These are phyloP conservation scores for Portunus trituberculatus DNA, from an alignment of 1,140 invertebrate species.

Conservation along the genomic window DNA sequence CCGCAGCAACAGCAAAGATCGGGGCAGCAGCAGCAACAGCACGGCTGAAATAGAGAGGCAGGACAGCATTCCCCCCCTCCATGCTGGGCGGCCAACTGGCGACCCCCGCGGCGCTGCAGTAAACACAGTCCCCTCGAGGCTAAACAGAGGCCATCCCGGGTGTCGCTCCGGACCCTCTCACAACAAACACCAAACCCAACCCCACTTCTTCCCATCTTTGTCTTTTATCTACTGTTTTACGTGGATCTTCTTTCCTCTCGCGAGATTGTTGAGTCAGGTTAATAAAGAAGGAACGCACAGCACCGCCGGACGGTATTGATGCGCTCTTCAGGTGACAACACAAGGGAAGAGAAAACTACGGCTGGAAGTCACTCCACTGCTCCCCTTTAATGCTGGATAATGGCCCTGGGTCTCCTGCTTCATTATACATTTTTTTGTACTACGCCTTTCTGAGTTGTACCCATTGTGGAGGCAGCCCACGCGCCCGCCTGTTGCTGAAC, in stretches of 20 bases:
- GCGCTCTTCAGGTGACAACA: not conserved
- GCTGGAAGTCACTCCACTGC: not conserved
- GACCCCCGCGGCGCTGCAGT: constrained; percentile 5
- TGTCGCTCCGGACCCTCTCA: constrained; percentile 7
- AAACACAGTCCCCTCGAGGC: constrained; percentile 4
- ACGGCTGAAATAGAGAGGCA: not conserved
- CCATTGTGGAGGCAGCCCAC: not conserved
- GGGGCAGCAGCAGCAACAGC: not conserved
- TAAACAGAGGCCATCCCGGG: constrained; percentile 9
- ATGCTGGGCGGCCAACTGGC: not conserved
- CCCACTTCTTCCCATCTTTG: not conserved
- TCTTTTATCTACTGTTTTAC: not conserved
- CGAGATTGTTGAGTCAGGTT: not conserved
- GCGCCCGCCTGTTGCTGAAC: not conserved
- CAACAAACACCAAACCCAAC: not conserved
- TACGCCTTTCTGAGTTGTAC: not conserved
- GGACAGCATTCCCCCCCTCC: not conserved
- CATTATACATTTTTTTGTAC: constrained; percentile 24
- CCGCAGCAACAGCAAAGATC: not conserved
- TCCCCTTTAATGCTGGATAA: constrained; percentile 6
- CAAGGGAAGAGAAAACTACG: not conserved
- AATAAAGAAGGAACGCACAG: not conserved
- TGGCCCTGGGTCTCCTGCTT: not conserved
- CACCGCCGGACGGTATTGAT: not conserved
- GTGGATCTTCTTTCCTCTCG: not conserved